Evolutionary conservation across 2,113 vertebrate species (phyloP), one percentile per base, ranked within the genome.

Genomic region (Anhinga rufa): DNA sequence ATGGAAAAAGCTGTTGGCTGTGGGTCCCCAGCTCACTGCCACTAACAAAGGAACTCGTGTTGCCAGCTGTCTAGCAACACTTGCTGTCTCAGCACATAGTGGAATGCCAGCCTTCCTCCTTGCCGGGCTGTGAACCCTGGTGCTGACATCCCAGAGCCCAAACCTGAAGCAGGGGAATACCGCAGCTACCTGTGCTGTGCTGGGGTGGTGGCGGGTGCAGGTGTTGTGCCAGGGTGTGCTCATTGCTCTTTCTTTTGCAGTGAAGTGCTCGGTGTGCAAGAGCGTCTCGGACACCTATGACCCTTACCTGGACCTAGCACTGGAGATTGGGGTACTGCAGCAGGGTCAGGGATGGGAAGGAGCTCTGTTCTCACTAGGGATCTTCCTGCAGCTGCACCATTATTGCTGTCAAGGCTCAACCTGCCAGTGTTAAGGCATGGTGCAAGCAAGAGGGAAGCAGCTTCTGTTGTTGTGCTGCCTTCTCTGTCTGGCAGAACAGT

Each of bases 221-320:
- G 7, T 40, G 10, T 38, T 71, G 22, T 79, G 69, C 48, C 46
- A 19, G 24, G 18, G 5, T 31, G 58, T 46, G 54, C 65, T 76
- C 68, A 92, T 8, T 29, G 28, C 81, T 86, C 29, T 62, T 84
- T 91, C 70, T 95, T 94, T 95, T 96, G 66, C 98, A 99, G 99
- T 99, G 93, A 99, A 99, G 94, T 99, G 99, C 93, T 99, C 98
- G 1, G 95, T 99, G 96, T 99, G 99, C 97, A 99, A 98, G 98
- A 99, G 98, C 46, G 99, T 99, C 84, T 99, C 99, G 0, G 99
- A 99, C 94, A 99, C 99, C 2, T 99, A 99, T 0, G 99, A 99
- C 83, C 99, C 99, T 31, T 99, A 98, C 94, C 94, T 99, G 98
- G 99, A 99, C 69, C 97, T 99, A 20, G 98, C 99, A 0, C 97